phyloP scores from a whole-genome alignment of 2,797 vertebrate genomes.

The Balearica regulorum region DNA sequence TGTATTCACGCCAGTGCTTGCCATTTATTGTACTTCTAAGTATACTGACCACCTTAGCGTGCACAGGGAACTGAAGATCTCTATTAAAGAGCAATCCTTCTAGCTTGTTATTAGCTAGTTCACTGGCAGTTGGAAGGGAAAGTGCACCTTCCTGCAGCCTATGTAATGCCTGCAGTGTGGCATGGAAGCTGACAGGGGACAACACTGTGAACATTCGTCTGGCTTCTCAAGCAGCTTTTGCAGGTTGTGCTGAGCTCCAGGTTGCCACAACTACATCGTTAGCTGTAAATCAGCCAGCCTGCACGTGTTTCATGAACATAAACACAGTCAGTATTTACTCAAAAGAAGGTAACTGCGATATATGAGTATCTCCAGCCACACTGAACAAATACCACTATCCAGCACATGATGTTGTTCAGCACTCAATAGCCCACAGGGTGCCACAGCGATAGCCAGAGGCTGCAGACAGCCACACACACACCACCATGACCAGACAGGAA shows the following conservation, averaged over 20 bases:
- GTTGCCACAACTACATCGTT: background rate
- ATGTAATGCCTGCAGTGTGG: background rate
- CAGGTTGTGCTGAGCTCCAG: background rate
- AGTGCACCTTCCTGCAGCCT: background rate
- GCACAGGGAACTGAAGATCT: background rate
- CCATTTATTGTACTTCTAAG: background rate
- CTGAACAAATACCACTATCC: background rate
- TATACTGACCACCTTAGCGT: background rate
- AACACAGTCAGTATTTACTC: background rate
- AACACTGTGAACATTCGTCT: background rate
- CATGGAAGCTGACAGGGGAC: background rate
- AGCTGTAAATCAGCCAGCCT: background rate
- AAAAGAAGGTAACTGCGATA: background rate
- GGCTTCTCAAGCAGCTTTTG: background rate
- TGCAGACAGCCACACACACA: background rate
- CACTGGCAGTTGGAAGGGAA: background rate
- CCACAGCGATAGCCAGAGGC: fast-evolving
- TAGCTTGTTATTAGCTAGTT: background rate
- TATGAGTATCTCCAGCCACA: background rate
- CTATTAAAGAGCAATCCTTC: background rate
- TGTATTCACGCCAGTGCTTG: background rate
- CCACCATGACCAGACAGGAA: background rate
- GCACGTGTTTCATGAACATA: background rate
- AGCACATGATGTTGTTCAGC: background rate
- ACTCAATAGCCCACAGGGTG: background rate